Evolutionary conservation across 2,113 vertebrate genomes (phyloP), one percentile per base, ranked within the genome.

Genomic region (Euleptes europaea): DNA sequence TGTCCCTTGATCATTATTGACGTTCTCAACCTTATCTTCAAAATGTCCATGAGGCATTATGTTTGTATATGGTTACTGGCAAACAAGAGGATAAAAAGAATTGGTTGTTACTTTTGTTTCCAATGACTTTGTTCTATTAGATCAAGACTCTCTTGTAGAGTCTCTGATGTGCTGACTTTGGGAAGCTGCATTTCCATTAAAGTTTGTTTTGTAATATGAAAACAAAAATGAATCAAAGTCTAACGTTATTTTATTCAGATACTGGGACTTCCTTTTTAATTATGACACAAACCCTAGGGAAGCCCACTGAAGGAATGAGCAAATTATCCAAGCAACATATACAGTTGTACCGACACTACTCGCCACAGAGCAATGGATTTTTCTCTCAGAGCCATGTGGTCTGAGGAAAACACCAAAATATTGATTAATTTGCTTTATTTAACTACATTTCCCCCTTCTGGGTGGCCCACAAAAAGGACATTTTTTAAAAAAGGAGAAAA

Each of bases 221-320:
- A 80, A 79, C 66, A 85, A 60, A 69, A 85, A 80, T 80, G 84
- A 80, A 73, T 72, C 31, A 80, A 85, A 73, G 8, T 54, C 67
- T 73, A 38, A 51, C 54, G 28, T 79, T 80, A 79, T 80, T 73
- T 85, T 85, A 85, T 85, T 65, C 57, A 80, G 67, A 71, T 77
- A 71, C 83, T 72, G 54, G 76, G 69, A 80, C 40, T 86, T 85
- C 42, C 75, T 85, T 85, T 80, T 82, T 82, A 80, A 86, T 86
- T 82, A 73, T 85, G 78, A 76, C 84, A 66, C 71, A 57, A 82
- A 40, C 84, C 73, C 84, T 73, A 80, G 84, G 77, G 78, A 82
- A 54, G 38, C 63, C 65, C 57, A 76, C 63, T 74, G 38, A 76
- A 76, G 72, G 17, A 86, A 57, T 57, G 71, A 86, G 69, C 69